Base-by-base conservation (phyloP, 35 echinoderm and acorn worm species). In the Strongylocentrotus purpuratus region DNA sequence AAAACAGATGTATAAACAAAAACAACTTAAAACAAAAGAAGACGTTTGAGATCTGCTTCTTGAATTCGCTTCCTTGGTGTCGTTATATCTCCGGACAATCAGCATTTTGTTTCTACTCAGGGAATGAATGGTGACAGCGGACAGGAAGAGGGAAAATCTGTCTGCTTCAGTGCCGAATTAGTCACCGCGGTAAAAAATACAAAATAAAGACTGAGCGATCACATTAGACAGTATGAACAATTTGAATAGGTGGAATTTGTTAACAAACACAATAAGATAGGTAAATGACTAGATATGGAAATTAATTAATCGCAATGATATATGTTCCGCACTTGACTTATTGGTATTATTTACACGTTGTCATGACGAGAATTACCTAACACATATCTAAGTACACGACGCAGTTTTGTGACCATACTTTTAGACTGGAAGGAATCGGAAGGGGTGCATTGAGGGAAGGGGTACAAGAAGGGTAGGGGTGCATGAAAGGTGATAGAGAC, bases 71-170 rank as follows among this genome's bases (percentile, higher is more conserved):
- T 78, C 65, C 65, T 78, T 78, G 65, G 65, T 78, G 65, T 78
- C 65, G 22, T 28, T 78, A n/a, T 78, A 78, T 78, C 65, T 78
- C 65, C 20, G 65, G 65, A 78, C 65, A 78, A 78, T 78, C 65
- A 78, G 65, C 65, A 78, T 78, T 78, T 78, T 78, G 65, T 78
- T 78, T 78, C 65, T 78, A 8, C 65, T 78, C 45, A 9, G 87
- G 87, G 87, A 89, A 46, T 89, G 45, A 46, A 32, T 89, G 87
- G 33, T 89, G 87, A 89, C 87, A 89, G 87, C 87, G 87, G 87
- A 45, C 87, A 89, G 87, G 87, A 89, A 89, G 87, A 35, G 87
- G 87, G 87, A 89, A 78, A 89, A 89, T 89, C 87, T 89, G 87
- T 46, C 87, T 33, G 45, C 33, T 89, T 45, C 33, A 31, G 87